Evolutionary conservation across 2,888 invertebrate species (phyloP).

Genomic region (Anticlea derivata): DNA sequence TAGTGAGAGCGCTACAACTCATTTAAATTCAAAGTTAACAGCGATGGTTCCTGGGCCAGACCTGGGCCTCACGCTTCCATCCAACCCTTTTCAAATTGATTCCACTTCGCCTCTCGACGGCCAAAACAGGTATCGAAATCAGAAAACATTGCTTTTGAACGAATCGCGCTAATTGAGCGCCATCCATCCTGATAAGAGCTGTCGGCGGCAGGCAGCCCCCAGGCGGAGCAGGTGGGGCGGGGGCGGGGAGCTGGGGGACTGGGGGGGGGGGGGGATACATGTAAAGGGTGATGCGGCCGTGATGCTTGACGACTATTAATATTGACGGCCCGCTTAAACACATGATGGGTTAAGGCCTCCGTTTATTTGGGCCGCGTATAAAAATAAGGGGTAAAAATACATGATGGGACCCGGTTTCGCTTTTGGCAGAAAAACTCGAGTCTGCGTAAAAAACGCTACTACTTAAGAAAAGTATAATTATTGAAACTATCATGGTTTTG

Average conservation of each 20-base stretch:
- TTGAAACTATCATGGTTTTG: too few relatives aligned
- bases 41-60: too few relatives aligned
- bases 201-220: conserved; percentile 26
- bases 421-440: too few relatives aligned
- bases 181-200: conserved; percentile 47
- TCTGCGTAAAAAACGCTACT: too few relatives aligned
- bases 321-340: conserved; percentile 25
- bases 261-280: conserved; percentile 1
- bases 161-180: conserved; percentile 50
- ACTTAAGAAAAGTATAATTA: too few relatives aligned
- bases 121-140: conserved; percentile 22
- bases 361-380: conserved; percentile 13
- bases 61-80: neutral
- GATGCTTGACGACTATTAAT: conserved; percentile 22
- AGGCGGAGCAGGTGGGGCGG: conserved; percentile 2
- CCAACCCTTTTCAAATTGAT: conserved; percentile 21
- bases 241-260: conserved; percentile 13
- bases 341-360: conserved; percentile 11
- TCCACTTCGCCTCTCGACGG: conserved; percentile 11
- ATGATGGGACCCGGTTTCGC: neutral
- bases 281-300: conserved; percentile 16
- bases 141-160: conserved; percentile 33
- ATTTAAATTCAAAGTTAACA: too few relatives aligned
- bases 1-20: too few relatives aligned
- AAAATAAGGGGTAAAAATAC: conserved; percentile 5